Evolutionary conservation across 2,113 vertebrate species (phyloP).

Genomic region (Capreolus pygargus): DNA sequence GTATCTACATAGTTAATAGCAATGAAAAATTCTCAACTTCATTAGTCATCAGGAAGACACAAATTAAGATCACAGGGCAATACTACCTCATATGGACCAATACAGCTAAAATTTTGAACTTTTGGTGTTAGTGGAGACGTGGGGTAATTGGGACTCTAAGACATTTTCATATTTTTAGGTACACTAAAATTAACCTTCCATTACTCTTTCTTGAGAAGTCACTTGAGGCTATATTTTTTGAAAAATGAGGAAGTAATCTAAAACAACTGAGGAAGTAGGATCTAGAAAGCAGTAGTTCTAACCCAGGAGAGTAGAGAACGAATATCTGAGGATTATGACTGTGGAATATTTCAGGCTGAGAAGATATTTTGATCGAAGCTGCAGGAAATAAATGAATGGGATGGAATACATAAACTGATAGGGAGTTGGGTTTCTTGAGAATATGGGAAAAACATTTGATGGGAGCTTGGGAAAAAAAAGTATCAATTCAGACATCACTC

Average conservation of each 20-base stretch:
- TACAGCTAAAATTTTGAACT: background rate
- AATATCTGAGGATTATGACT: background rate
- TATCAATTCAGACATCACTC: background rate
- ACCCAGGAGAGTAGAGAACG: background rate
- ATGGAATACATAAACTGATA: background rate
- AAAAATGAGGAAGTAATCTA: slow-evolving; percentile 8
- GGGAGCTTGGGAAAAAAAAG: background rate
- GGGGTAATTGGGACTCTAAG: background rate
- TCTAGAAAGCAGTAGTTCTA: background rate
- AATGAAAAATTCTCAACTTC: background rate
- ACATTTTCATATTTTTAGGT: background rate
- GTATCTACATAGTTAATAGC: background rate
- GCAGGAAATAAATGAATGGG: background rate
- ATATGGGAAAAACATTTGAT: background rate
- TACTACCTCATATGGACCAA: background rate
- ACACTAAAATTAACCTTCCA: background rate
- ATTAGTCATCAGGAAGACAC: background rate
- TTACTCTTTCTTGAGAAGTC: background rate
- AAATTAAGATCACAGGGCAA: background rate
- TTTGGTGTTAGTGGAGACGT: background rate
- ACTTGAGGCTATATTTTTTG: background rate
- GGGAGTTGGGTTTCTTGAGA: background rate
- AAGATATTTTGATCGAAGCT: background rate
- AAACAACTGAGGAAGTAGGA: background rate
- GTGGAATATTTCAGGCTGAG: background rate